Evolutionary conservation across 30 jellyfish, hydroid and myxozoan species (phyloP).

Genomic region (Sanderia malayensis): DNA sequence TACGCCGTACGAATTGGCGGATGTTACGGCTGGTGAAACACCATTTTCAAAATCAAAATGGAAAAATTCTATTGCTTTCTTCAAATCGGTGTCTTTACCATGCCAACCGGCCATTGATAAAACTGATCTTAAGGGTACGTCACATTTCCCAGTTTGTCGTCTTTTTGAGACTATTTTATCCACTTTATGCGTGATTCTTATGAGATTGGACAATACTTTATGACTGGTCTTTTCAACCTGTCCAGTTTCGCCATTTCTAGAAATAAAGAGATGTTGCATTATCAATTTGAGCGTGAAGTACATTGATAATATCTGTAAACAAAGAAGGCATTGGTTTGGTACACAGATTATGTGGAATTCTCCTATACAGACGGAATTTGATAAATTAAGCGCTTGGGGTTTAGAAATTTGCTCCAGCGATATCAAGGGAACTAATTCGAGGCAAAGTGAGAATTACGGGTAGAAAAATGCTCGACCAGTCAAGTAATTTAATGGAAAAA

Average conservation of each 20-base stretch:
- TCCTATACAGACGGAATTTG: too few relatives aligned
- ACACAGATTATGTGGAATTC: too few relatives aligned
- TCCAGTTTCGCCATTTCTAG: constrained; percentile 33
- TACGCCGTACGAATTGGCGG: constrained; percentile 6
- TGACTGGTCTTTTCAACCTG: background rate
- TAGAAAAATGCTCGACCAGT: too few relatives aligned
- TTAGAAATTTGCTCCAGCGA: too few relatives aligned
- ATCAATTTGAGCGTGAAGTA: too few relatives aligned
- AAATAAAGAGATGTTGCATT: background rate
- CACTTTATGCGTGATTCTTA: background rate
- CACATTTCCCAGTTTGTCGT: constrained; percentile 16
- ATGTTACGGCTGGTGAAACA: constrained; percentile 44
- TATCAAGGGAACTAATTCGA: too few relatives aligned
- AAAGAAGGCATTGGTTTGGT: too few relatives aligned
- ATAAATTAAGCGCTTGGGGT: too few relatives aligned
- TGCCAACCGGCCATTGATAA: constrained; percentile 72
- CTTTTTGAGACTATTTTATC: constrained; percentile 3
- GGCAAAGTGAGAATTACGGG: too few relatives aligned
- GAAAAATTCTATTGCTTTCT: constrained; percentile 59
- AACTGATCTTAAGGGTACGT: constrained; percentile 48
- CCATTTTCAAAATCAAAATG: constrained; percentile 66
- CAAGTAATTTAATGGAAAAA: too few relatives aligned
- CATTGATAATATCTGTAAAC: too few relatives aligned
- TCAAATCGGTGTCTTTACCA: constrained; percentile 19
- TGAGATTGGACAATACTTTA: constrained; percentile 1